Evolutionary conservation across 2,797 vertebrate genomes (phyloP).

Genomic region (Platalea minor): DNA sequence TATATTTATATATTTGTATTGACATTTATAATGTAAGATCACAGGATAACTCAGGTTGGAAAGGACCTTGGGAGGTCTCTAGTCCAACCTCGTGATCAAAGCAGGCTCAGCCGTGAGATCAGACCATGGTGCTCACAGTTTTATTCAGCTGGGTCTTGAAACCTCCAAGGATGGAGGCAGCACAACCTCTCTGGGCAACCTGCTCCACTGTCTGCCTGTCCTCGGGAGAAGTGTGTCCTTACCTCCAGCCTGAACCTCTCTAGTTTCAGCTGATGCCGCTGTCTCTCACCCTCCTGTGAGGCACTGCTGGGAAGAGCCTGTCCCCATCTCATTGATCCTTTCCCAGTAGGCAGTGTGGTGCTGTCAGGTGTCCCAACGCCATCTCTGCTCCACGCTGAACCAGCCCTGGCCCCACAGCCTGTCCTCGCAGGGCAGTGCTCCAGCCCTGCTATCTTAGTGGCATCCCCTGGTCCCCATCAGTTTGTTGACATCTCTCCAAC

Average conservation of each 20-base stretch:
- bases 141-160: not conserved
- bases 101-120: not conserved
- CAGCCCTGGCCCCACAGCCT: not conserved
- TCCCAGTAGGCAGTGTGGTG: not conserved
- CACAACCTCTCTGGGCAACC: not conserved
- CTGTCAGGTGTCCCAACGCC: not conserved
- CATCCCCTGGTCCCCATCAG: not conserved
- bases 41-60: not conserved
- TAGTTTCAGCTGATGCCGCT: not conserved
- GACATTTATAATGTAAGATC: not conserved
- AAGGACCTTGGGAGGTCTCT: not conserved
- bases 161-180: not conserved
- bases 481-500: not conserved
- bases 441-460: not conserved
- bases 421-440: not conserved
- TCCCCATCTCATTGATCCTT: not conserved
- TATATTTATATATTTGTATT: not conserved
- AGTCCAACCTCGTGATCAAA: not conserved
- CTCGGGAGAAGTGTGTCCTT: not conserved
- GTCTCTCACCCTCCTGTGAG: fast-evolving
- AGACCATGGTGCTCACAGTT: not conserved
- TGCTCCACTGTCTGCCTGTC: not conserved
- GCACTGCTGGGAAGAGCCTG: too few species aligned
- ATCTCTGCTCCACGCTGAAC: not conserved
- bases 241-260: not conserved